phyloP scores from a whole-genome alignment of 2,888 invertebrate genomes.

The Ptychoptera contaminata region DNA sequence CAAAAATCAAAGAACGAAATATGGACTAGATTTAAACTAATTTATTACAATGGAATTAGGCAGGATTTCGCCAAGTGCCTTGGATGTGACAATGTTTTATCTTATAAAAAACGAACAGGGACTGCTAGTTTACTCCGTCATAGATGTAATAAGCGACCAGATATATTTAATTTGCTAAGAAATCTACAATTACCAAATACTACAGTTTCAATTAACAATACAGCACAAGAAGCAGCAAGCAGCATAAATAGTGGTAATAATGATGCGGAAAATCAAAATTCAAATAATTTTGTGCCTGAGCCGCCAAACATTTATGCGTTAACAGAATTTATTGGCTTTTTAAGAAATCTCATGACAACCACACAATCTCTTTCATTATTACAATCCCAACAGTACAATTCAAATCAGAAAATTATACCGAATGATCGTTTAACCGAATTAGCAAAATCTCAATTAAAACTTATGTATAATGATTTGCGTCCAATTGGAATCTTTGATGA shows the following conservation, averaged over 20 bases:
- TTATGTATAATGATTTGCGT: conserved; percentile 4
- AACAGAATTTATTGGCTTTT: too few relatives aligned
- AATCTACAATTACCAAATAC: too few relatives aligned
- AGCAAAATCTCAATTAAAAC: conserved; percentile 1
- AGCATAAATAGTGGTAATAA: too few relatives aligned
- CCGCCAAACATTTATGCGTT: too few relatives aligned
- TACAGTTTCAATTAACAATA: too few relatives aligned
- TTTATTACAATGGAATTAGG: conserved; percentile 9
- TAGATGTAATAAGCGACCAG: conserved; percentile 6
- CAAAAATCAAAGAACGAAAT: conserved; percentile 6
- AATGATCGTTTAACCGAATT: conserved; percentile 3
- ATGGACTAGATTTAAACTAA: conserved; percentile 10
- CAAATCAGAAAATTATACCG: background rate
- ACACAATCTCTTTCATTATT: too few relatives aligned
- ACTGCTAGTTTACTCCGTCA: conserved; percentile 10
- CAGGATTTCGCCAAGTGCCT: conserved; percentile 9
- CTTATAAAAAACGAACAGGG: conserved; percentile 10
- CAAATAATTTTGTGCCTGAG: too few relatives aligned
- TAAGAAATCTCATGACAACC: too few relatives aligned
- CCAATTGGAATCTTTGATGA: conserved; percentile 6
- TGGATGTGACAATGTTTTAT: conserved; percentile 8
- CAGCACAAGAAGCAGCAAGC: too few relatives aligned
- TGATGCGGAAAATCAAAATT: too few relatives aligned
- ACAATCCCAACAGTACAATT: background rate
- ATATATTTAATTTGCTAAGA: too few relatives aligned